Percentiles rank a stretch among this genome's conserved stretches.
phyloP scores from a whole-genome alignment of 2,888 invertebrate genomes.

The Oligia latruncula region DNA sequence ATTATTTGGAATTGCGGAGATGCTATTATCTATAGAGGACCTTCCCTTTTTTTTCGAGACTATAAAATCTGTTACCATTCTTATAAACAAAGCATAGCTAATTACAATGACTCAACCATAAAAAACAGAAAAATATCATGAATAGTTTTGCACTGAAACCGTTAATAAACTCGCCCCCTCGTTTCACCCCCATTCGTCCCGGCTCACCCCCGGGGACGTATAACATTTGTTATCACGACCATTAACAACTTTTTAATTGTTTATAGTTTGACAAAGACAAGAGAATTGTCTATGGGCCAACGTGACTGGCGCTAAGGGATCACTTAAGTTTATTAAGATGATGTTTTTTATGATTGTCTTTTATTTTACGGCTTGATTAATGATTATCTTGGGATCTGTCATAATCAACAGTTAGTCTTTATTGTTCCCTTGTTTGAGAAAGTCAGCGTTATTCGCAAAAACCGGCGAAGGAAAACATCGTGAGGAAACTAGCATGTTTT shows the following conservation, averaged over 20 bases:
- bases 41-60: too few relatives aligned
- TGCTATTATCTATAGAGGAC: too few relatives aligned
- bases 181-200: conserved; percentile 8
- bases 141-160: conserved; percentile 29
- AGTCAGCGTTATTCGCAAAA: neutral
- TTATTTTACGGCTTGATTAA: conserved; percentile 27
- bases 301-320: conserved; percentile 45
- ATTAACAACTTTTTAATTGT: conserved; percentile 66
- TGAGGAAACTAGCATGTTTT: neutral
- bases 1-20: too few relatives aligned
- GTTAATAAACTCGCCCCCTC: conserved; percentile 34
- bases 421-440: neutral
- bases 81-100: too few relatives aligned
- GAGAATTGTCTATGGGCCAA: conserved; percentile 40
- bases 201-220: conserved; percentile 37
- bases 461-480: neutral
- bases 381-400: conserved; percentile 30
- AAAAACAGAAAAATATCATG: conserved; percentile 5
- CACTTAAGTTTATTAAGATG: conserved; percentile 40
- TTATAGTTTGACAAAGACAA: conserved; percentile 54
- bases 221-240: conserved; percentile 60
- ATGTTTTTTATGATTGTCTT: conserved; percentile 32
- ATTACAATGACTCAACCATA: neutral
- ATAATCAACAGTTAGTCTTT: conserved; percentile 20
- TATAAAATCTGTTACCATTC: too few relatives aligned